phyloP scores from a whole-genome alignment of 23 tunicate species.

The Styela clava region DNA sequence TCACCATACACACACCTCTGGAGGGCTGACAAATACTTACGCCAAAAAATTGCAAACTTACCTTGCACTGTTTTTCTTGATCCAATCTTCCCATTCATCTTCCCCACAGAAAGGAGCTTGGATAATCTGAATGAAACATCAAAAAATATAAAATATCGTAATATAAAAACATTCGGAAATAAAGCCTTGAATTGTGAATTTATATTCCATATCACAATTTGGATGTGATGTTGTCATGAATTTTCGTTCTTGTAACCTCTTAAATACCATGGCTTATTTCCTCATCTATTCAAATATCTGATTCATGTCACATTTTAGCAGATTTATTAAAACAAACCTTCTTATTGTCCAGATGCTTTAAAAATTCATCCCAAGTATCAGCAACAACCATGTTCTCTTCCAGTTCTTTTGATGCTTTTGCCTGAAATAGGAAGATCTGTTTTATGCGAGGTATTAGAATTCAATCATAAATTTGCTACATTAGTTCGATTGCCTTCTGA shows the following conservation, averaged over 20 bases:
- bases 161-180: not conserved
- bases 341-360: slow-evolving; percentile 63
- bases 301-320: too few relatives aligned
- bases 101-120: slow-evolving; percentile 94
- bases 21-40: too few relatives aligned
- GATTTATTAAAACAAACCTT: too few relatives aligned
- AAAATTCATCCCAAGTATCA: slow-evolving; percentile 81
- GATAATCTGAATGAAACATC: slow-evolving; percentile 59
- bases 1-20: too few relatives aligned
- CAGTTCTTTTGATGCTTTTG: slow-evolving; percentile 33
- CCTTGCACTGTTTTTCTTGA: slow-evolving; percentile 96
- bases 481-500: not conserved
- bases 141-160: too few relatives aligned
- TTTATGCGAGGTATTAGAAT: not conserved
- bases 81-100: slow-evolving; percentile 72
- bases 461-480: too few relatives aligned
- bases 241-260: too few relatives aligned
- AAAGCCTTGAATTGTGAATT: not conserved
- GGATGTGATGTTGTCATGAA: too few relatives aligned
- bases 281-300: too few relatives aligned
- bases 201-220: too few relatives aligned
- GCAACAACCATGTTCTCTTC: slow-evolving; percentile 72
- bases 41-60: too few relatives aligned
- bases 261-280: too few relatives aligned
- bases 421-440: not conserved